Percentiles rank a stretch among this genome's conserved stretches.
phyloP scores from a whole-genome alignment of 2,113 vertebrate species.

The Scartelaos histophorus region DNA sequence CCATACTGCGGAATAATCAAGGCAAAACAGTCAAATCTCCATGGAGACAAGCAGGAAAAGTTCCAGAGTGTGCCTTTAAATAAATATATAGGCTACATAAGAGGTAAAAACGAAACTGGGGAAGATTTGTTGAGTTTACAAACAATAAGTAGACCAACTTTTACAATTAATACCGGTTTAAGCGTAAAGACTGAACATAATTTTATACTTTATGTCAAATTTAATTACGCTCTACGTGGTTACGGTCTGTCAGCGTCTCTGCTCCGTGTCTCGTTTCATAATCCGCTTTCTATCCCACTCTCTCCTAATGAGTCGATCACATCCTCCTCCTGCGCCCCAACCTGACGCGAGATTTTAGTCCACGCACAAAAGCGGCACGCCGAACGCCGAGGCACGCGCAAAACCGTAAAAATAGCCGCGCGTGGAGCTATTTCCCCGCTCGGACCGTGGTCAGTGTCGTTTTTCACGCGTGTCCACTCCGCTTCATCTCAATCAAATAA shows the following conservation, averaged over 20 bases:
- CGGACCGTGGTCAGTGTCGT: not conserved
- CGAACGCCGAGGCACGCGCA: not conserved
- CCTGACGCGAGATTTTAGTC: not conserved
- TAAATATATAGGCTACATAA: too few relatives aligned
- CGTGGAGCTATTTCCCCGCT: slow-evolving; percentile 7
- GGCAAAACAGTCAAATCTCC: too few relatives aligned
- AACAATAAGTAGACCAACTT: too few relatives aligned
- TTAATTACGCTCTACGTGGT: not conserved
- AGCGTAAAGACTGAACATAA: too few relatives aligned
- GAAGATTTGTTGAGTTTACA: too few relatives aligned
- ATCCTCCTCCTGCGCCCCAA: not conserved
- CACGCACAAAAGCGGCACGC: not conserved
- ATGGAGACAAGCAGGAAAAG: too few relatives aligned
- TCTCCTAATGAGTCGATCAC: not conserved
- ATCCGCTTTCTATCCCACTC: not conserved
- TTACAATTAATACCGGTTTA: too few relatives aligned
- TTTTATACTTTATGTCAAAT: too few relatives aligned
- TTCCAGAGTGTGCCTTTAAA: too few relatives aligned
- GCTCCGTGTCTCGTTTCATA: not conserved
- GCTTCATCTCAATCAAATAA: not conserved
- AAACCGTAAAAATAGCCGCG: not conserved
- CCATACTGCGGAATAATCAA: too few relatives aligned
- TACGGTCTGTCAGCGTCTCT: not conserved
- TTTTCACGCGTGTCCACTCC: not conserved
- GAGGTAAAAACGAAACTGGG: too few relatives aligned